Evolutionary conservation across 30 jellyfish, hydroid and myxozoan genomes (phyloP).

Genomic region (Turritopsis rubra): DNA sequence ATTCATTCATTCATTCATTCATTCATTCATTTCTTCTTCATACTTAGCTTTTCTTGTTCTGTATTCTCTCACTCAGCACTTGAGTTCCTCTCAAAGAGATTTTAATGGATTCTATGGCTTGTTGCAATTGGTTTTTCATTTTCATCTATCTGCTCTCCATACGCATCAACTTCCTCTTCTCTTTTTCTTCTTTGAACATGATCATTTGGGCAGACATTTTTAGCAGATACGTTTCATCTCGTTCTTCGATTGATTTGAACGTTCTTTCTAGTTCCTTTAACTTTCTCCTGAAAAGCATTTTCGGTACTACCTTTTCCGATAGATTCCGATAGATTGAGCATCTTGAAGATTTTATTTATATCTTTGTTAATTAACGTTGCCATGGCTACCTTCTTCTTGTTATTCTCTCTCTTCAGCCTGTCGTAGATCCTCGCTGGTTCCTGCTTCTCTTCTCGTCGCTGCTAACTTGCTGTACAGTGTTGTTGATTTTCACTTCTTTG

Average conservation of each 20-base stretch:
- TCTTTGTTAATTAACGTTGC: slow-evolving; percentile 9
- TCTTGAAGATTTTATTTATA: neutral
- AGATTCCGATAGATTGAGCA: slow-evolving; percentile 3
- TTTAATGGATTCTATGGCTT: neutral
- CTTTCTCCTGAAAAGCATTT: neutral
- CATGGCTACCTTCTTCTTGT: neutral
- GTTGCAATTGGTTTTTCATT: neutral
- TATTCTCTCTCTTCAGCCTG: neutral
- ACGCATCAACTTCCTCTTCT: slow-evolving; percentile 8
- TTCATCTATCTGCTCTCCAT: slow-evolving; percentile 25
- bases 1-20: too few species aligned
- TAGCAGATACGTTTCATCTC: slow-evolving; percentile 19
- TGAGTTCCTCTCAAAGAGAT: neutral
- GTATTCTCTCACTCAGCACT: slow-evolving; percentile 5
- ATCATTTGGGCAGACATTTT: slow-evolving; percentile 23
- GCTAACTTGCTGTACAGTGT: too few species aligned
- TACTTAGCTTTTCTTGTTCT: slow-evolving; percentile 6
- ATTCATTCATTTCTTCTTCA: slow-evolving; percentile 12
- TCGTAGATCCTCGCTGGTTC: neutral
- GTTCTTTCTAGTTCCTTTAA: slow-evolving; percentile 17
- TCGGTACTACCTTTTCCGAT: slow-evolving; percentile 1
- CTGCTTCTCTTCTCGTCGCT: slow-evolving; percentile 3
- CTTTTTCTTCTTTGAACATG: slow-evolving; percentile 17
- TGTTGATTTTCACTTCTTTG: slow-evolving; percentile 4
- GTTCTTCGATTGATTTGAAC: slow-evolving; percentile 17